These are phyloP conservation scores for pig (Sus scrofa) DNA, from an alignment of 2,113 vertebrate genomes.

Conservation along the genomic window T2T-Sscrofa CM000820.6:7770501-7771000, in stretches of 20 bases:
- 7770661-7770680: background rate
- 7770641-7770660: background rate
- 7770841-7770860: background rate
- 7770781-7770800: background rate
- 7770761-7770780: background rate
- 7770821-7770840: background rate
- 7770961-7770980: no score
- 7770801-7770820: background rate
- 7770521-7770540: background rate
- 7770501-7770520: background rate
- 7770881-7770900: background rate
- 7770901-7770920: background rate
- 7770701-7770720: background rate
- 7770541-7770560: background rate
- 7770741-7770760: background rate
- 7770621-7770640: background rate
- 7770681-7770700: background rate
- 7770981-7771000: no score
- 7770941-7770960: no score
- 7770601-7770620: background rate
- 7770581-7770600: background rate
- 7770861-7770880: constrained; percentile 20
- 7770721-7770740: background rate
- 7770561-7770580: background rate
- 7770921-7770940: no score